These are phyloP conservation scores for Origma solitaria DNA, from an alignment of 2,113 vertebrate species.

Conservation along the genomic window DNA sequence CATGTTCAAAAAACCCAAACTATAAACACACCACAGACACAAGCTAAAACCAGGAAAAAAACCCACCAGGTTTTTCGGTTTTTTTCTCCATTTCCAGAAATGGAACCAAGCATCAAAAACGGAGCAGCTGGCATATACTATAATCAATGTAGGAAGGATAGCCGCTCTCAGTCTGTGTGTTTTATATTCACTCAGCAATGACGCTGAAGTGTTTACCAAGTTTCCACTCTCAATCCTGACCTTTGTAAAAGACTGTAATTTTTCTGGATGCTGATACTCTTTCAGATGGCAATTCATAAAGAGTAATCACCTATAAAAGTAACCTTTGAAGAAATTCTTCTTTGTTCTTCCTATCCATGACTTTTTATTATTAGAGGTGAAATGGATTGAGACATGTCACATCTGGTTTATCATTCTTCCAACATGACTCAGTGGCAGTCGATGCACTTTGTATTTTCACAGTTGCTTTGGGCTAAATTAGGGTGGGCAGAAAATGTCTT, in stretches of 20 bases:
- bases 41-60: not conserved
- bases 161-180: fast-evolving
- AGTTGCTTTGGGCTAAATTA: not conserved
- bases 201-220: not conserved
- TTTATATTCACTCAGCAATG: not conserved
- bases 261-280: conserved; percentile 11
- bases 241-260: not conserved
- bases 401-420: conserved; percentile 3
- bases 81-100: not conserved
- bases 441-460: not conserved
- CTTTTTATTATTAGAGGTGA: conserved; percentile 12
- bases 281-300: conserved; percentile 8
- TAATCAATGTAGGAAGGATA: not conserved
- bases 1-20: not conserved
- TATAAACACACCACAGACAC: not conserved
- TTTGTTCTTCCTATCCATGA: not conserved
- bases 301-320: not conserved
- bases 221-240: not conserved
- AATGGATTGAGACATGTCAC: conserved; percentile 13
- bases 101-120: not conserved
- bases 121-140: not conserved
- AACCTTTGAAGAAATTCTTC: conserved; percentile 32
- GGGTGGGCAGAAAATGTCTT: not conserved
- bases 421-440: not conserved
- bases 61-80: not conserved